Base-by-base conservation (phyloP, 2,797 vertebrate species). In the Schizopygopsis pylzovi region DNA sequence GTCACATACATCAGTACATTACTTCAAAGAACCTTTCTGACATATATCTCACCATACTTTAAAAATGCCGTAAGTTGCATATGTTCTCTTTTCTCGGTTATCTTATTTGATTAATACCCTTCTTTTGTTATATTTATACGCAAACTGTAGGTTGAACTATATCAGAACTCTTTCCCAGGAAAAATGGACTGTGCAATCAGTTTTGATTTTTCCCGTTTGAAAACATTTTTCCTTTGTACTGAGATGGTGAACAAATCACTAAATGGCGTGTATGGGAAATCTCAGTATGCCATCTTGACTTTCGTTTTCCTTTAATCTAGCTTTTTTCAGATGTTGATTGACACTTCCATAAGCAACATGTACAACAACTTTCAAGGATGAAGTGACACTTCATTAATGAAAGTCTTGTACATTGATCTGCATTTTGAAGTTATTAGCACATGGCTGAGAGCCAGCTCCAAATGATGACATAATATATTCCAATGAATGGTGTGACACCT, bases 381-480 rank as follows among this genome's bases (percentile, higher is more conserved):
- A 61, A 63, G 77, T 18, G 77, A 61, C 54, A 61, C 76, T 61
- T 61, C 54, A 43, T 79, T 79, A 45, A 45, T 63, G 41, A 47
- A 63, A 45, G 77, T 63, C 59, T 45, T n/a, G n/a, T 41, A 59
- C 76, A 59, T 78, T 78, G 37, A 59, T 49, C 76, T 41, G 76
- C 37, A 37, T 61, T 79, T 43, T 79, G 39, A 63, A 63, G 39
- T 63, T 13, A 63, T 63, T 79, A 8, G 20, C 49, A 77, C 28
- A 2, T 37, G 56, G 77, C 56, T 63, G 77, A 61, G 25, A 15
- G 39, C n/a, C 77, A 79, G 59, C n/a, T 63, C n/a, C n/a, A 13
- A 63, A 63, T 12, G 11, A 63, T 63, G n/a, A 63, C n/a, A 63
- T n/a, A 28, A 63, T 63, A 11, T 63, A 25, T 63, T 63, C 61